Evolutionary conservation across 2,888 invertebrate genomes (phyloP).

Genomic region (Hermodice carunculata): DNA sequence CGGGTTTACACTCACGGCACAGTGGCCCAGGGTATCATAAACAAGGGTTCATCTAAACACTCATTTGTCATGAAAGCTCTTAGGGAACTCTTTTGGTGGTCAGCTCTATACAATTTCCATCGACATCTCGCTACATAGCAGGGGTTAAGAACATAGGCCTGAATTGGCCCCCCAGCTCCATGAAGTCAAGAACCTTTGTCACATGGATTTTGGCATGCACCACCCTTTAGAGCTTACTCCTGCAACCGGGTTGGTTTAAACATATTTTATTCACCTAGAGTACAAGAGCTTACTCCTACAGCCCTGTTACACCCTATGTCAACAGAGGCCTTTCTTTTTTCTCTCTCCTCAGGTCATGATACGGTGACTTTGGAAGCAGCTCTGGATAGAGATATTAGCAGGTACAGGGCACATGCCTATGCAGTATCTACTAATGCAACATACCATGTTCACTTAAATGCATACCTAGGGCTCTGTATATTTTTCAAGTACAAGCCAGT

Average conservation of each 20-base stretch:
- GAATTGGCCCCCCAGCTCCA: not conserved
- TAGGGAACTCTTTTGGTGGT: not conserved
- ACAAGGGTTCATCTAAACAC: too few species aligned
- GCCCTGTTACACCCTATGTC: not conserved
- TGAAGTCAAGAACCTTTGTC: not conserved
- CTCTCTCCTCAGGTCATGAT: not conserved
- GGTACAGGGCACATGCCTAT: not conserved
- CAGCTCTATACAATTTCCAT: not conserved
- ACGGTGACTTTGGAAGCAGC: not conserved
- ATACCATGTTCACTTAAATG: not conserved
- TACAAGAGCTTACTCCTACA: too few species aligned
- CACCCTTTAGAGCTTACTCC: too few species aligned
- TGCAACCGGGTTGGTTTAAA: too few species aligned
- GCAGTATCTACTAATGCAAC: not conserved
- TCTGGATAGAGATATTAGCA: not conserved
- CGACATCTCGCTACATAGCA: not conserved
- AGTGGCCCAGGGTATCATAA: not conserved
- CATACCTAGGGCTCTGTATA: constrained; percentile 10
- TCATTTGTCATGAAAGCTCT: not conserved
- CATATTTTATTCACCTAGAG: too few species aligned
- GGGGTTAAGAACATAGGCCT: not conserved
- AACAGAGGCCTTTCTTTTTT: not conserved
- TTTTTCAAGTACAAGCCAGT: not conserved
- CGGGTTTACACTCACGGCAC: constrained; percentile 1
- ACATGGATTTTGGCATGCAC: too few species aligned